Conservation (phyloP, 2,888 invertebrate species). For the Asteroscopus sphinx region DNA sequence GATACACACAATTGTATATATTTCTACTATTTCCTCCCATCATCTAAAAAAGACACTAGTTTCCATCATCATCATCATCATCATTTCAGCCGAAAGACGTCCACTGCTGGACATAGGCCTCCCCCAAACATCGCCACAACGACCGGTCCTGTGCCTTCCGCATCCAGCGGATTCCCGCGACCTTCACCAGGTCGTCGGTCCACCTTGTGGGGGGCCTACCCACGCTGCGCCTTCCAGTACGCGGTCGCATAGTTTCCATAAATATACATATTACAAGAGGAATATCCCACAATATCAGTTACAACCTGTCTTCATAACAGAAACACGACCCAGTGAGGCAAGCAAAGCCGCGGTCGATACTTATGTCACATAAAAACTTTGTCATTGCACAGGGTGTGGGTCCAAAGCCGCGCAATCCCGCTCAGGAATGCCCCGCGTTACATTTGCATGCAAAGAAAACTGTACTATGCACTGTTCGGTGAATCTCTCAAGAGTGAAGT, state of each 20-base stretch:
- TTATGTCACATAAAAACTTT: constrained; percentile 42
- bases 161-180: too few species aligned
- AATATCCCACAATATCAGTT: constrained; percentile 19
- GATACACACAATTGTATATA: too few species aligned
- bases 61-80: too few species aligned
- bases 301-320: constrained; percentile 23
- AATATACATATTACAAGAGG: not conserved
- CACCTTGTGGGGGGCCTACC: too few species aligned
- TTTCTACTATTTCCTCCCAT: too few species aligned
- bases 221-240: too few species aligned
- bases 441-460: constrained; percentile 37
- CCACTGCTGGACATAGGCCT: too few species aligned
- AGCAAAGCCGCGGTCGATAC: constrained; percentile 19
- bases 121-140: too few species aligned
- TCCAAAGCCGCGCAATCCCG: constrained; percentile 23
- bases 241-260: not conserved
- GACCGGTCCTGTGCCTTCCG: too few species aligned
- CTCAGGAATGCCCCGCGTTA: constrained; percentile 25
- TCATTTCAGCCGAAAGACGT: too few species aligned
- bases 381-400: constrained; percentile 38
- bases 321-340: constrained; percentile 18
- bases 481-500: constrained; percentile 11
- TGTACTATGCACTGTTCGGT: not conserved
- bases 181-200: too few species aligned
- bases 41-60: too few species aligned